Evolutionary conservation across 2,888 invertebrate genomes (phyloP), one percentile per base, ranked within the genome.

Genomic region (Anarsia innoxiella): DNA sequence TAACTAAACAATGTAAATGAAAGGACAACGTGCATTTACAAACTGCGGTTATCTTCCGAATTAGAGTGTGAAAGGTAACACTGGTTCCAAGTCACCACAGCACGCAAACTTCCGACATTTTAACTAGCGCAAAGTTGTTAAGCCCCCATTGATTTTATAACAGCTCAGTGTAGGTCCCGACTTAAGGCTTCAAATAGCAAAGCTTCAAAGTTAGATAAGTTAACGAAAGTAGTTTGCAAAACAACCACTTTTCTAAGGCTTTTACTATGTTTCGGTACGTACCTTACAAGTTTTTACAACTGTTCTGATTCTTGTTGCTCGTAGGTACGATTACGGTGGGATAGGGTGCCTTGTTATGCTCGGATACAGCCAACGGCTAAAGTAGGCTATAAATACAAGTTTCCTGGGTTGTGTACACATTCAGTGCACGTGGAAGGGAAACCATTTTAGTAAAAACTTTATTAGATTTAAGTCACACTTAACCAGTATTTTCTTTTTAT

Each of bases 141-240:
- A 64, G 59, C 56, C 56, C 52, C 59, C 70, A 66, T 69, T 69
- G 73, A 70, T 74, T 74, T 68, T 71, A 62, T 68, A 70, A 67
- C 58, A 50, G 56, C 57, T 51, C 51, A 51, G 47, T 47, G 51
- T 46, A 54, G 48, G 23, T 48, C 50, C n/a, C n/a, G 26, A 58
- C n/a, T n/a, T n/a, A 55, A 53, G 52, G 53, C 61, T 59, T 61
- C 51, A 45, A 49, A 63, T 45, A 44, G 42, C 49, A 44, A 52
- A 47, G 45, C 53, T 57, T 52, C 44, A 56, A 51, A 75, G 59
- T 75, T 72, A 64, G 65, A 73, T 70, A 66, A 59, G 47, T 56
- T 57, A 59, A 53, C 59, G 53, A 59, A 63, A 66, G 63, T 60
- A 65, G 62, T 68, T 70, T n/a, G n/a, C 45, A 58, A 49, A 45